Percentiles rank a stretch among this genome's conserved stretches.
Conservation (phyloP, 23 tunicate genomes). For the Trididemnum clinides region DNA sequence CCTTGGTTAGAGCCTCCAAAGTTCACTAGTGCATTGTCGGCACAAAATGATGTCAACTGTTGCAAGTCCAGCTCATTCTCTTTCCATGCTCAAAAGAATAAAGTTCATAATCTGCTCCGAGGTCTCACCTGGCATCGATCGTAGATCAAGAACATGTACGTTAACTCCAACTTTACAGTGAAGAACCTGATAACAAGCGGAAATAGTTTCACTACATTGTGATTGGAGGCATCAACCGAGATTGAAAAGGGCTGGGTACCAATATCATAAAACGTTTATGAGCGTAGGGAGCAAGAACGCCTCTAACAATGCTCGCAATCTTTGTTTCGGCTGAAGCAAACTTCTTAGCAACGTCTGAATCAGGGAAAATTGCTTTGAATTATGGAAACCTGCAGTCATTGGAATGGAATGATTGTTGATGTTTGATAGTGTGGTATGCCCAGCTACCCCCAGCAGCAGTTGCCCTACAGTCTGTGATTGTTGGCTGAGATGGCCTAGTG, state of each 20-base stretch:
- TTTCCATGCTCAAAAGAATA: conserved; percentile 12
- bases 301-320: conserved; percentile 39
- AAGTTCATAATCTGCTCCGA: conserved; percentile 46
- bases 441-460: conserved; percentile 57
- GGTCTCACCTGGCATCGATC: conserved; percentile 70
- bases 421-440: conserved; percentile 62
- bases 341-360: conserved; percentile 36
- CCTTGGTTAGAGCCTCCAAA: conserved; percentile 54
- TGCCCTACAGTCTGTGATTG: conserved; percentile 33
- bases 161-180: conserved; percentile 47
- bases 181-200: conserved; percentile 59
- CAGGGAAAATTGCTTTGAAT: conserved; percentile 43
- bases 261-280: conserved; percentile 23
- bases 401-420: conserved; percentile 42
- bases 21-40: conserved; percentile 59
- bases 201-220: conserved; percentile 36
- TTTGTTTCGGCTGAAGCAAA: conserved; percentile 37
- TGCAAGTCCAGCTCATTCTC: conserved; percentile 38
- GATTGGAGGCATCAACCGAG: conserved; percentile 43
- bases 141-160: conserved; percentile 58
- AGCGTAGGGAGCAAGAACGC: conserved; percentile 60
- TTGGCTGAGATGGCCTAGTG: conserved; percentile 11
- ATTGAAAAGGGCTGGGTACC: conserved; percentile 41
- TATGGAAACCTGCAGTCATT: conserved; percentile 54
- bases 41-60: conserved; percentile 44